A percentile compares a stretch with the other conserved stretches of the same genome.
Conservation (phyloP, 2,797 vertebrate genomes). For the Amniataba percoides region DNA sequence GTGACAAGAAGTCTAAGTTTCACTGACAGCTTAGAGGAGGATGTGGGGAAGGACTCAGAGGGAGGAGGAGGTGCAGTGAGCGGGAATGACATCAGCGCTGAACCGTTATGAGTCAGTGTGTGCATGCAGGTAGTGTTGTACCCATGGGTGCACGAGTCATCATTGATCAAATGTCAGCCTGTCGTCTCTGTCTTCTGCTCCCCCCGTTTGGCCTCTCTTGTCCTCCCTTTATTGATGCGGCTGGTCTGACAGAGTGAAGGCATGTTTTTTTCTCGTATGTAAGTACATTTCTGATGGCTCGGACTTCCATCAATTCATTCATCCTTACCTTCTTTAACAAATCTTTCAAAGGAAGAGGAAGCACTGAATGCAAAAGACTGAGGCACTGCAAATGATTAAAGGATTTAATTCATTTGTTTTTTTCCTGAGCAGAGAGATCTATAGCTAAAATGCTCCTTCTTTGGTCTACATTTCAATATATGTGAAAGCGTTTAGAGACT, state of each 20-base stretch:
- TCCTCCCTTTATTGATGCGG: slow-evolving; percentile 51
- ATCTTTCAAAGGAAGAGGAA: background rate
- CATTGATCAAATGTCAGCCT: slow-evolving; percentile 73
- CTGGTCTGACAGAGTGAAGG: slow-evolving; percentile 33
- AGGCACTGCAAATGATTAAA: background rate
- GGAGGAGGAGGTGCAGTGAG: slow-evolving; percentile 28
- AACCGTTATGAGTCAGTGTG: slow-evolving; percentile 61
- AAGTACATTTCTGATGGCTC: slow-evolving; percentile 14
- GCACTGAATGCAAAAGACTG: slow-evolving; percentile 1
- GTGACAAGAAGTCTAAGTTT: slow-evolving; percentile 29
- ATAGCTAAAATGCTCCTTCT: slow-evolving; percentile 9
- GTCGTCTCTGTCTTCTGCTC: slow-evolving; percentile 47
- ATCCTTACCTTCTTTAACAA: slow-evolving; percentile 12
- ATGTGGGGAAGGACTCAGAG: slow-evolving; percentile 10
- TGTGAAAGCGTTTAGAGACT: slow-evolving; percentile 44
- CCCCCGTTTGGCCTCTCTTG: slow-evolving; percentile 29
- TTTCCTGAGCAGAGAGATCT: slow-evolving; percentile 18
- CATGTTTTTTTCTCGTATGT: slow-evolving; percentile 11
- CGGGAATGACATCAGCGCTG: slow-evolving; percentile 34
- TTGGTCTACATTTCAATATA: slow-evolving; percentile 33
- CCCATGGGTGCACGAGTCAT: slow-evolving; percentile 61
- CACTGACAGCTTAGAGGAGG: slow-evolving; percentile 40
- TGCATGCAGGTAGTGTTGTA: slow-evolving; percentile 59
- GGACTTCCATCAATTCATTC: slow-evolving; percentile 6
- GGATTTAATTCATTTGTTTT: slow-evolving; percentile 1